A percentile compares a stretch with the other conserved stretches of the same genome.
phyloP scores from a whole-genome alignment of 2,888 invertebrate genomes.

The Ametastegia equiseti region DNA sequence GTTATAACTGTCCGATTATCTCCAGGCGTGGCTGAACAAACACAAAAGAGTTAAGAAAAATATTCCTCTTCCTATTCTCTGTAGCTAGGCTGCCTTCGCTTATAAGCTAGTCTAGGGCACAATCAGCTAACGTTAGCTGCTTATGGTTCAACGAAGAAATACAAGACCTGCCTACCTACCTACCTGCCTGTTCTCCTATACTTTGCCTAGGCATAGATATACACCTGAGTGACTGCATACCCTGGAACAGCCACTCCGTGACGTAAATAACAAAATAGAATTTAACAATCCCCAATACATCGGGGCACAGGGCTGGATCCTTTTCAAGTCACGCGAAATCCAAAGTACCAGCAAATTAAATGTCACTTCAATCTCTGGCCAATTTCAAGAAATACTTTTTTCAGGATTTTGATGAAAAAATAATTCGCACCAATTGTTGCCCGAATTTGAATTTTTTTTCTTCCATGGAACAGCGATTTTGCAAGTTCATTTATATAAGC shows the following conservation, averaged over 20 bases:
- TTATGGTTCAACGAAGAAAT: constrained; percentile 60
- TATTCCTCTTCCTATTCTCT: neutral
- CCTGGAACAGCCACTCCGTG: neutral
- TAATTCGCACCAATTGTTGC: too few species aligned
- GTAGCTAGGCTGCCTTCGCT: neutral
- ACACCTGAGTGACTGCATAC: constrained; percentile 9
- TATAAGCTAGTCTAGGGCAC: neutral
- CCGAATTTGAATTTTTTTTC: too few species aligned
- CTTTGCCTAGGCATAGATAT: too few species aligned
- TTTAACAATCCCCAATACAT: too few species aligned
- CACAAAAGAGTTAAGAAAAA: constrained; percentile 61
- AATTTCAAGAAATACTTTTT: too few species aligned
- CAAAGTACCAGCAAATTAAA: too few species aligned
- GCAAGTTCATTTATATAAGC: too few species aligned
- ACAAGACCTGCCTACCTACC: constrained; percentile 52
- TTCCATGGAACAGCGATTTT: too few species aligned
- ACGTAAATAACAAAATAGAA: neutral
- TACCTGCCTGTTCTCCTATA: neutral
- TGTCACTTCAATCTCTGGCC: too few species aligned
- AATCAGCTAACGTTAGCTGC: constrained; percentile 18
- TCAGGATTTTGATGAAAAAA: too few species aligned
- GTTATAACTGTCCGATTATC: constrained; percentile 53
- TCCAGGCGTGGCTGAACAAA: constrained; percentile 69
- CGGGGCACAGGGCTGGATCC: too few species aligned
- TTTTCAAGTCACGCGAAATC: too few species aligned